Evolutionary conservation across 2,113 vertebrate genomes (phyloP).

Genomic region (Morone chrysops): DNA sequence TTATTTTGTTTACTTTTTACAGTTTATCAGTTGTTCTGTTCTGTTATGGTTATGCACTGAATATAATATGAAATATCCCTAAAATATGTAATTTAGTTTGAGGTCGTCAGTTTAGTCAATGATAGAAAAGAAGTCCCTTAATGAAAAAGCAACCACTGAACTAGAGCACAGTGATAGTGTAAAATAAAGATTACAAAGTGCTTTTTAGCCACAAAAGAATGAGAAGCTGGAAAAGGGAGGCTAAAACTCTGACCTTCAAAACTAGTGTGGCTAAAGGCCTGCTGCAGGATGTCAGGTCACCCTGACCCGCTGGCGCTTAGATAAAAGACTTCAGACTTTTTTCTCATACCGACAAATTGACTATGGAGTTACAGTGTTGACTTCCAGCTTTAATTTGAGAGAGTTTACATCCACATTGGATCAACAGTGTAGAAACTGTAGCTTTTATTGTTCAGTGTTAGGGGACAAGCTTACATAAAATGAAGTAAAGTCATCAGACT

Average conservation of each 20-base stretch:
- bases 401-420: background rate
- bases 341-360: background rate
- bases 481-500: background rate
- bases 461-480: background rate
- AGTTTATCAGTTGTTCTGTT: no score
- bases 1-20: no score
- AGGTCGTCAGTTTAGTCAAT: no score
- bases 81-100: no score
- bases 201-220: background rate
- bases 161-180: background rate
- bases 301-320: conserved; percentile 2
- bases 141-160: no score
- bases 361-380: no score
- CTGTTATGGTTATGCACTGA: no score
- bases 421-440: background rate
- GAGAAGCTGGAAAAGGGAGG: background rate
- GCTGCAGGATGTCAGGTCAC: background rate
- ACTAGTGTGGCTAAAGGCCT: background rate
- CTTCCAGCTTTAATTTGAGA: background rate
- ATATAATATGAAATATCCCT: no score
- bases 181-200: background rate
- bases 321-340: background rate
- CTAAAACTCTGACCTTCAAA: background rate
- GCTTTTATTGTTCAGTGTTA: no score
- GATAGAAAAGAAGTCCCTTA: no score